Conservation (phyloP, 2,888 invertebrate species). For the Xanthia togata region DNA sequence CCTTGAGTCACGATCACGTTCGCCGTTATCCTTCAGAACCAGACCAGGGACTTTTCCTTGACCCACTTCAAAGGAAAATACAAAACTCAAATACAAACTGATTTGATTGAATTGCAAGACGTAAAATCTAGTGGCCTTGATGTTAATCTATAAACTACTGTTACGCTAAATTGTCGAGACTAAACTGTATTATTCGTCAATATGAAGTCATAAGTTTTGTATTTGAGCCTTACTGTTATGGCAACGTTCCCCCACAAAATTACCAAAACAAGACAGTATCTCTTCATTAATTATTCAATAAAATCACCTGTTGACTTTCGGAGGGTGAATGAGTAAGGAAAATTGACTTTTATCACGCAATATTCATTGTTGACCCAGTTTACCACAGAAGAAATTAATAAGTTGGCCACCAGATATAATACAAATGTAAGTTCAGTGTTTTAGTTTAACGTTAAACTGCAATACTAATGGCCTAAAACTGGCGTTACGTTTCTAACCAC, state of each 20-base stretch:
- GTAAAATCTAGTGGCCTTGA: slow-evolving; percentile 51
- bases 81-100: slow-evolving; percentile 32
- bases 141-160: slow-evolving; percentile 39
- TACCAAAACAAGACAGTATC: slow-evolving; percentile 54
- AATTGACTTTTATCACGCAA: slow-evolving; percentile 80
- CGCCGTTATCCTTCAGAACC: slow-evolving; percentile 62
- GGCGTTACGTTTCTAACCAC: slow-evolving; percentile 19
- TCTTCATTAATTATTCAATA: slow-evolving; percentile 82
- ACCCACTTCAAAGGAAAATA: slow-evolving; percentile 68
- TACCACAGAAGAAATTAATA: slow-evolving; percentile 51
- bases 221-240: slow-evolving; percentile 21
- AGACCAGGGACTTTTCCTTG: slow-evolving; percentile 76
- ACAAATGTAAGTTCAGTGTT: slow-evolving; percentile 22
- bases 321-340: slow-evolving; percentile 71
- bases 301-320: slow-evolving; percentile 83
- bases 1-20: slow-evolving; percentile 64
- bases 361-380: slow-evolving; percentile 71
- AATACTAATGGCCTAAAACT: slow-evolving; percentile 31
- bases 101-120: slow-evolving; percentile 47
- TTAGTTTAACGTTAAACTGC: slow-evolving; percentile 35
- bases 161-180: slow-evolving; percentile 29
- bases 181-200: slow-evolving; percentile 21
- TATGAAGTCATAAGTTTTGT: slow-evolving; percentile 23
- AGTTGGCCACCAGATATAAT: slow-evolving; percentile 36
- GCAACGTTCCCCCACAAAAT: slow-evolving; percentile 41